Percentiles rank a stretch among this genome's conserved stretches.
Conservation (phyloP, 2,888 invertebrate genomes). For the Lobophora halterata region DNA sequence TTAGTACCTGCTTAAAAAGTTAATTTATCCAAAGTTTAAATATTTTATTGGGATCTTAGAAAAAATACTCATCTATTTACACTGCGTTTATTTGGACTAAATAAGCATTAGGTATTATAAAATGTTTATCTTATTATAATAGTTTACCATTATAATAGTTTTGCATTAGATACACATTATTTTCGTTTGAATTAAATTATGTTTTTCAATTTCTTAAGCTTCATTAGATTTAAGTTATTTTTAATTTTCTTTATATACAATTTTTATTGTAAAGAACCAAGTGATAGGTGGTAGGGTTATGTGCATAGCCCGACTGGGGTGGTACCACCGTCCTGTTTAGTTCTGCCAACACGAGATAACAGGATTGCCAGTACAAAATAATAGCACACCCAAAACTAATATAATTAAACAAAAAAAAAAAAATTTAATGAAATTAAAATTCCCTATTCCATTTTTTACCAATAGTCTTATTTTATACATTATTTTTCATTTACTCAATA, state of each 20-base stretch:
- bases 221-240: no score
- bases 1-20: constrained; percentile 34
- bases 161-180: no score
- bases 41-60: neutral
- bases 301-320: constrained; percentile 16
- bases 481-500: no score
- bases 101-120: constrained; percentile 10
- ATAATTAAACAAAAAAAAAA: no score
- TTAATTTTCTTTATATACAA: neutral
- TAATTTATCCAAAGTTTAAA: constrained; percentile 16
- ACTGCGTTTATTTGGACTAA: neutral
- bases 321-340: constrained; percentile 18
- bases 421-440: no score
- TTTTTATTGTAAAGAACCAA: neutral
- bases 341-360: neutral
- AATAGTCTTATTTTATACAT: no score
- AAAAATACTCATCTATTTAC: neutral
- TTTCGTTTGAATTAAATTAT: no score
- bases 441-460: no score
- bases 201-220: no score
- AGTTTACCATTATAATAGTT: no score
- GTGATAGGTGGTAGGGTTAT: constrained; percentile 14
- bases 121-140: no score
- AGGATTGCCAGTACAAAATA: constrained; percentile 10
- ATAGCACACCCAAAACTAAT: no score